Evolutionary conservation across 2,888 invertebrate species (phyloP), one percentile per base, ranked within the genome.

Genomic region (Argyresthia goedartella): DNA sequence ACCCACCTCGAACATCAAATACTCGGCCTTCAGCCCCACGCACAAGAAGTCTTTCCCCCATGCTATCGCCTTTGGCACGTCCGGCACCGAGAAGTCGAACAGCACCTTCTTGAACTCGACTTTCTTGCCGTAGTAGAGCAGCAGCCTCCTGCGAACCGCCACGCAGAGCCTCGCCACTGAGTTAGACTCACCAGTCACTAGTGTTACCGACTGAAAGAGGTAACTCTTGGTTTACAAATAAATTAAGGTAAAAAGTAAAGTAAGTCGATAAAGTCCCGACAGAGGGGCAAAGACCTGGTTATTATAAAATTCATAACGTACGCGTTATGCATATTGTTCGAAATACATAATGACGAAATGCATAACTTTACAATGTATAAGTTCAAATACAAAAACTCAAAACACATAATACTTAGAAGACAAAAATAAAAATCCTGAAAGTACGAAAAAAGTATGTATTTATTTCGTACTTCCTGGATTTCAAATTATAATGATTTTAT

Each of bases 1-100:
- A 73, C 87, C 85, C 81, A 94, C 94, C 88, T 92, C 90, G 67
- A 92, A 91, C 44, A 94, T 77, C 52, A 90, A 91, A 69, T 95
- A 95, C 76, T 95, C 95, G 53, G 92, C 91, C 71, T 93, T 94
- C 73, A 93, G 95, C 1, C 96, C 97, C 51, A 97, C 91, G 74
- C 95, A 95, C 15, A 97, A 88, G n/a, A 92, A 91, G 70, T 95
- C 92, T 59, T 92, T 90, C 53, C 93, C 92, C 95, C 95, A 96
- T 1, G 91, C 90, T 67, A 97, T 87, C 0, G 93, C 90, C 65
- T 91, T 91, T 0, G 96, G 96, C 14, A 93, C 89, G 76, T 97
- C 96, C 41, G 91, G 91, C 45, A 96, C 81, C 52, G 90, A 91
- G 57, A 96, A 92, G 65, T 95, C 93, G 59, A 90, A 88, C 45